Percentiles rank a stretch among this genome's conserved stretches.
Evolutionary conservation across 2,113 vertebrate species (phyloP).

Genomic region (Beaufortia kweichowensis): DNA sequence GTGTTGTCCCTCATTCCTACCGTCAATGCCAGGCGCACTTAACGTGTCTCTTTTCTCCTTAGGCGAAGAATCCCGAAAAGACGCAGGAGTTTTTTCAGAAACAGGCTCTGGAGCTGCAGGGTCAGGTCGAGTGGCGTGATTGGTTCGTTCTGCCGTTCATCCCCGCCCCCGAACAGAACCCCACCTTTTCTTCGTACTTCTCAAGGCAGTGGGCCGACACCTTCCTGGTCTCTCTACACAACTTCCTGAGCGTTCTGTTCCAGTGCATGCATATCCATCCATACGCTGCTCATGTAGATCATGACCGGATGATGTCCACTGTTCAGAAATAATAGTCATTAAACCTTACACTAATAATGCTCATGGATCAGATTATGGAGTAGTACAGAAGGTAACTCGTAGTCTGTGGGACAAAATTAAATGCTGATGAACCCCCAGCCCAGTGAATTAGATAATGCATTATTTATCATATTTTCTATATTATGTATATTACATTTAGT

Average conservation of each 20-base stretch:
- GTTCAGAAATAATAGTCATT: too few relatives aligned
- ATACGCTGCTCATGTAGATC: slow-evolving; percentile 54
- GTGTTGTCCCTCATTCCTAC: not conserved
- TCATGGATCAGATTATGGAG: too few relatives aligned
- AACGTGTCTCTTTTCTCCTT: not conserved
- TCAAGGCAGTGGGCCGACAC: slow-evolving; percentile 95
- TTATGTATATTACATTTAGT: too few relatives aligned
- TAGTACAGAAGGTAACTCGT: too few relatives aligned
- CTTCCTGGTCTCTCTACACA: slow-evolving; percentile 94
- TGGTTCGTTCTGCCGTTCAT: slow-evolving; percentile 96
- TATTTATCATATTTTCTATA: too few relatives aligned
- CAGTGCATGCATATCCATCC: slow-evolving; percentile 97
- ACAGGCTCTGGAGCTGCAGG: slow-evolving; percentile 88
- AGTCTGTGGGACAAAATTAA: too few relatives aligned
- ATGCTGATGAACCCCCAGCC: too few relatives aligned
- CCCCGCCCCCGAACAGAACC: slow-evolving; percentile 85
- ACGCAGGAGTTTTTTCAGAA: slow-evolving; percentile 95
- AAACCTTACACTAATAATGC: too few relatives aligned
- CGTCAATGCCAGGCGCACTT: too few relatives aligned
- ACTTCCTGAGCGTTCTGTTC: slow-evolving; percentile 95
- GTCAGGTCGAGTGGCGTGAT: slow-evolving; percentile 92
- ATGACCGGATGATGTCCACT: too few relatives aligned
- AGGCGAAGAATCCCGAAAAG: slow-evolving; percentile 85
- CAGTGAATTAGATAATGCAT: too few relatives aligned
- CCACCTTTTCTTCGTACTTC: slow-evolving; percentile 89